A percentile compares a stretch with the other conserved stretches of the same genome.
Conservation (phyloP, 2,113 vertebrate genomes). For the Cryptomyrus ogoouensis region DNA sequence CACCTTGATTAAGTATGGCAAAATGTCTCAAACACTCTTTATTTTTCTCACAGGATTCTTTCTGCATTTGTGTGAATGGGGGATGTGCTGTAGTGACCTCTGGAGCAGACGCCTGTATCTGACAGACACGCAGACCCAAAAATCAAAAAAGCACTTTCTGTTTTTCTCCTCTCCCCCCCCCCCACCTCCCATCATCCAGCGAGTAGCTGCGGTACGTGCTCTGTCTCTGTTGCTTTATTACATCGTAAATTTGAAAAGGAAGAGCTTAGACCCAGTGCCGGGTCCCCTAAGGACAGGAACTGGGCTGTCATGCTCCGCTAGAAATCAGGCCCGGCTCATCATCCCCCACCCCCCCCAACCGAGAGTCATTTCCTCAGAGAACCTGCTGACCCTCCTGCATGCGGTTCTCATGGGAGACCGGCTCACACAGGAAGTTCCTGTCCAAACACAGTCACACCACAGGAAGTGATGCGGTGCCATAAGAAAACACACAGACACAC, state of each 20-base stretch:
- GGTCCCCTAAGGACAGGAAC: conserved; percentile 10
- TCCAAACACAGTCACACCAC: conserved; percentile 19
- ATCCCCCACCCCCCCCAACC: background rate
- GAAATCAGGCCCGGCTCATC: background rate
- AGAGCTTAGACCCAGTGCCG: background rate
- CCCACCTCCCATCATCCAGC: background rate
- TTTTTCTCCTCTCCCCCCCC: background rate
- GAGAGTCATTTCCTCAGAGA: conserved; percentile 16
- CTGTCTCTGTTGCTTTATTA: background rate
- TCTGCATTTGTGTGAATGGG: background rate
- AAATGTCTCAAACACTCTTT: background rate
- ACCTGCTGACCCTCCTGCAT: conserved; percentile 12
- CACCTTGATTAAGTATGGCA: background rate
- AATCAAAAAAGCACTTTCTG: background rate
- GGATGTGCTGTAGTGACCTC: background rate
- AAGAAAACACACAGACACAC: conserved; percentile 2
- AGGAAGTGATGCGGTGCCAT: conserved; percentile 35
- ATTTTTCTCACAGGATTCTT: background rate
- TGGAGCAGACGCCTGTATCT: background rate
- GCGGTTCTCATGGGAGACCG: conserved; percentile 29
- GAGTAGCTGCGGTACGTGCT: background rate
- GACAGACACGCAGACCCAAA: background rate
- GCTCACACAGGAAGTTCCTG: conserved; percentile 31
- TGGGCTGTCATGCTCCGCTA: background rate
- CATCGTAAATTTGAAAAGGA: background rate